phyloP scores from a whole-genome alignment of 1,140 invertebrate species.

The Anagrus nilaparvatae region DNA sequence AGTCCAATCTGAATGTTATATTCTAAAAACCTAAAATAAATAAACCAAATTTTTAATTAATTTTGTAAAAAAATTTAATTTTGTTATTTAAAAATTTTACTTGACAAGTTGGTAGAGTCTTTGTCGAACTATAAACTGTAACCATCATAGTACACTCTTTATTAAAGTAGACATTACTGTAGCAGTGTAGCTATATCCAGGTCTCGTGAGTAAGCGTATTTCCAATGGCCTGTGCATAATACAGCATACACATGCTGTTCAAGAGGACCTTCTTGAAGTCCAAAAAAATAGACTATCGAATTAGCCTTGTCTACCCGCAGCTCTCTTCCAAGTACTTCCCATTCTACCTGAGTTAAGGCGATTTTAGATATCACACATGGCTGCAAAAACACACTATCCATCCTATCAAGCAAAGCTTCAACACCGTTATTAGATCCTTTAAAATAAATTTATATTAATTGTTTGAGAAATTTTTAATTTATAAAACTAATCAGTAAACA shows the following conservation, averaged over 20 bases:
- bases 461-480: background rate
- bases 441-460: conserved; percentile 12
- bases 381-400: conserved; percentile 44
- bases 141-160: conserved; percentile 78
- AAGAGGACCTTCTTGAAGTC: conserved; percentile 65
- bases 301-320: conserved; percentile 66
- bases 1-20: conserved; percentile 52
- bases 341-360: conserved; percentile 68
- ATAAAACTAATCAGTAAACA: conserved; percentile 8
- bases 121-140: conserved; percentile 81
- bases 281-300: conserved; percentile 72
- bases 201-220: conserved; percentile 58
- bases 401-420: conserved; percentile 40
- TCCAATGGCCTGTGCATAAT: conserved; percentile 53
- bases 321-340: conserved; percentile 69
- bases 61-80: conserved; percentile 3
- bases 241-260: conserved; percentile 78
- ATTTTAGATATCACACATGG: conserved; percentile 55
- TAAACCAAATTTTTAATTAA: no score
- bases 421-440: conserved; percentile 41
- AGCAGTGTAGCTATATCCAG: conserved; percentile 69
- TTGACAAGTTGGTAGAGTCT: conserved; percentile 68
- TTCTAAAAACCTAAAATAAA: conserved; percentile 51
- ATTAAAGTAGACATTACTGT: conserved; percentile 66
- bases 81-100: conserved; percentile 19